These are phyloP conservation scores for Syritta pipiens DNA, from an alignment of 2,888 invertebrate genomes.

Conservation along the genomic window DNA sequence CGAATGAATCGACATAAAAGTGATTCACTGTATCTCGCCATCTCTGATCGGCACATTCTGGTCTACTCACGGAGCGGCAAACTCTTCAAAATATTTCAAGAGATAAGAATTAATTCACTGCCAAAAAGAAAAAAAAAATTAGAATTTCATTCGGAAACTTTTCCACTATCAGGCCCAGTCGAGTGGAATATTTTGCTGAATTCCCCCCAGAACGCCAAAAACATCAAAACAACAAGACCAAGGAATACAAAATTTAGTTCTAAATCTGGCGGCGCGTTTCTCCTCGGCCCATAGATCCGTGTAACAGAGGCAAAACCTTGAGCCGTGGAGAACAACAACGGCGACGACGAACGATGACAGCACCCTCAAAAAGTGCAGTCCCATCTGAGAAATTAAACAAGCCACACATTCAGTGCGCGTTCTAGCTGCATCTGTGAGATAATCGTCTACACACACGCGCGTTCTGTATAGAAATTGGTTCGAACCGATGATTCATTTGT, in stretches of 20 bases:
- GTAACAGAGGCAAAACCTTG: background rate
- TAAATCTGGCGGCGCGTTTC: conserved; percentile 22
- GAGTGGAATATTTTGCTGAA: conserved; percentile 37
- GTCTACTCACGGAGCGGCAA: background rate
- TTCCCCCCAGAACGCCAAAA: too few relatives aligned
- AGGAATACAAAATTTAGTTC: background rate
- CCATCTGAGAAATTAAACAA: conserved; percentile 28
- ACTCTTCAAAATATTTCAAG: background rate
- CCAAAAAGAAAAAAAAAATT: conserved; percentile 17
- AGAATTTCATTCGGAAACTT: background rate
- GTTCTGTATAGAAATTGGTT: background rate
- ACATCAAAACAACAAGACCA: background rate
- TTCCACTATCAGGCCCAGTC: conserved; percentile 28
- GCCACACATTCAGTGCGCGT: background rate
- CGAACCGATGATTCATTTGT: conserved; percentile 51
- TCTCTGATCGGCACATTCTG: background rate
- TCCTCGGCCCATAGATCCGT: background rate
- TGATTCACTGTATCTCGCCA: conserved; percentile 12
- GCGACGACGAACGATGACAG: too few relatives aligned
- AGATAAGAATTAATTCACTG: conserved; percentile 24
- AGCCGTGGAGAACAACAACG: conserved; percentile 40
- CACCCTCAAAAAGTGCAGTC: conserved; percentile 32
- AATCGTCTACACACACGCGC: background rate
- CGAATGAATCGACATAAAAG: background rate
- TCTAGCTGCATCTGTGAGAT: conserved; percentile 15